Evolutionary conservation across 2,888 invertebrate genomes (phyloP), one percentile per base, ranked within the genome.

Genomic region (Acanthopleura granulata): DNA sequence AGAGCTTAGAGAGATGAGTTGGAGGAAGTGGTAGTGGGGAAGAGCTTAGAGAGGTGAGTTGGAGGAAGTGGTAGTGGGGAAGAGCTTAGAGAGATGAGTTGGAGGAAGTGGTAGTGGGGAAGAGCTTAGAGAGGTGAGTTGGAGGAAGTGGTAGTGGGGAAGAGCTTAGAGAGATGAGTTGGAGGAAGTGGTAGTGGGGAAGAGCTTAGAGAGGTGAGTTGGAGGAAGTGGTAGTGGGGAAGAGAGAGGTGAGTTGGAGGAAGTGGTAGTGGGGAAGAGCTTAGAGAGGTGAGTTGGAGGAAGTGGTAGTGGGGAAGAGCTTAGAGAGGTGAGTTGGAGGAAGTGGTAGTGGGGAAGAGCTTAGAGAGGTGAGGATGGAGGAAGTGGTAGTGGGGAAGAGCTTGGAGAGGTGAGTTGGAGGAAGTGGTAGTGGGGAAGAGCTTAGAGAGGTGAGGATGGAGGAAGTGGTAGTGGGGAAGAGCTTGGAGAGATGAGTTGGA

Each of bases 351-450:
- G 40, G 98, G 99, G 3, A 93, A 95, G 81, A 97, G 96, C 88
- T 92, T 98, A 50, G 97, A 98, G 91, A 97, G n/a, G n/a, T n/a
- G n/a, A n/a, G n/a, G 82, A 91, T 98, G 57, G 95, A 95, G 83
- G 98, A 98, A 92, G 97, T 99, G 0, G 95, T 96, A 0, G 98
- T 99, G 40, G 98, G 99, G 3, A 93, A 95, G 81, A 97, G 96
- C 88, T 92, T 98, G 50, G 97, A 98, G 91, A 97, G n/a, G n/a
- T 0, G 95, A 95, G 82, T 91, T 98, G 57, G 95, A 95, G 83
- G 98, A 98, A 92, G 97, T 99, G 0, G 95, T 96, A 0, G 98
- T 99, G 40, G 98, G 99, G 3, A 93, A 95, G 81, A 97, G 96
- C 88, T 92, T 98, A 50, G 97, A 98, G 91, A 97, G n/a, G n/a